phyloP scores from a whole-genome alignment of 2,888 invertebrate species.

The Diaprepes abbreviatus region DNA sequence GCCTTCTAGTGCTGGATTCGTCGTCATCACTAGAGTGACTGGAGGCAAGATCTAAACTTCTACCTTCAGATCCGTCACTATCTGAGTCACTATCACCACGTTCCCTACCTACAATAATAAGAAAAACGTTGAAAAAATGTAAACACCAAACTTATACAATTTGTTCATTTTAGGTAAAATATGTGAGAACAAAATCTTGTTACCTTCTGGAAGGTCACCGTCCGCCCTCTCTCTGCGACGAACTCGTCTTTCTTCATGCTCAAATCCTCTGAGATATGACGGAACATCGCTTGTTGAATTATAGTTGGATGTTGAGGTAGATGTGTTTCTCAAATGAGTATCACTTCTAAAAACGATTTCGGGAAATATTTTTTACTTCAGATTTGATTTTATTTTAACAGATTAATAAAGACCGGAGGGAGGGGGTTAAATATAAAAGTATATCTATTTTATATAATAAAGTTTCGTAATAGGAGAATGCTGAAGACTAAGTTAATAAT shows the following conservation, averaged over 20 bases:
- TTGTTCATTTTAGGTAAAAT: no score
- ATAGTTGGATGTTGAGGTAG: slow-evolving; percentile 90
- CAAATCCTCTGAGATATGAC: slow-evolving; percentile 77
- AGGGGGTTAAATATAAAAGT: no score
- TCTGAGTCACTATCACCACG: slow-evolving; percentile 77
- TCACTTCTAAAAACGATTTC: slow-evolving; percentile 74
- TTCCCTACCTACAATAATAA: slow-evolving; percentile 41
- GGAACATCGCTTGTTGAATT: slow-evolving; percentile 85
- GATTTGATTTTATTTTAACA: no score
- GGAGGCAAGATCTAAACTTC: slow-evolving; percentile 89
- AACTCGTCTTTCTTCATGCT: slow-evolving; percentile 68
- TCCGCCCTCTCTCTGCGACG: slow-evolving; percentile 57
- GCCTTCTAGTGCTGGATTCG: slow-evolving; percentile 72
- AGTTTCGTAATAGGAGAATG: no score
- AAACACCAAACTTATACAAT: no score
- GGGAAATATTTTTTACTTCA: no score
- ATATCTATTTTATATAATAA: no score
- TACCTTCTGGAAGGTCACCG: slow-evolving; percentile 59
- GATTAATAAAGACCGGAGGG: no score
- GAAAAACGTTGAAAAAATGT: no score
- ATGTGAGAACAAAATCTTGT: no score
- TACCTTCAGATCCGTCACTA: slow-evolving; percentile 82
- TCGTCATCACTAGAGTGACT: slow-evolving; percentile 96
- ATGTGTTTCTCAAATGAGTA: slow-evolving; percentile 85
- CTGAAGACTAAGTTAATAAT: no score